Conservation (phyloP, 2,888 invertebrate species). For the Cistogaster globosa region DNA sequence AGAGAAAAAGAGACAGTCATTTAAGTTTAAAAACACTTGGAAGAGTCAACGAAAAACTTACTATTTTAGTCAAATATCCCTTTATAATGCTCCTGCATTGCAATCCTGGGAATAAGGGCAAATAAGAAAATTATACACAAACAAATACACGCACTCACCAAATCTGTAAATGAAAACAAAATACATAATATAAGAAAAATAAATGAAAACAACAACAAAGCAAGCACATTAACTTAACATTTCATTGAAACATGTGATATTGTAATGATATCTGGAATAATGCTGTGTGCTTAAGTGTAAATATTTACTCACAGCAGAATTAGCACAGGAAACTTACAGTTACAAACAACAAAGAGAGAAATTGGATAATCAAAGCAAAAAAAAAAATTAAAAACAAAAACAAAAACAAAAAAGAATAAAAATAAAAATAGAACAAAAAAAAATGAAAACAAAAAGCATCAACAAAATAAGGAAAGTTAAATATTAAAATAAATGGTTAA, state of each 20-base stretch:
- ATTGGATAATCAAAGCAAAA: conserved; percentile 39
- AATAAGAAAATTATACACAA: conserved; percentile 6
- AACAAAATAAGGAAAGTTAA: conserved; percentile 28
- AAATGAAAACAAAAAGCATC: conserved; percentile 18
- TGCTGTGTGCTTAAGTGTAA: neutral
- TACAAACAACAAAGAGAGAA: conserved; percentile 13
- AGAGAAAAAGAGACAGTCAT: neutral
- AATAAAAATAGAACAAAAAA: conserved; percentile 12
- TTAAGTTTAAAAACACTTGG: neutral
- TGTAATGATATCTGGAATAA: conserved; percentile 64
- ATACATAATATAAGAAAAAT: conserved; percentile 3
- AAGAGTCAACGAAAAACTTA: neutral
- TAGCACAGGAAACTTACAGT: conserved; percentile 41
- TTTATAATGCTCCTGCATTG: conserved; percentile 72
- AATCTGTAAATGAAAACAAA: conserved; percentile 35
- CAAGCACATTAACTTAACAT: conserved; percentile 64
- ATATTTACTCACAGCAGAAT: conserved; percentile 23
- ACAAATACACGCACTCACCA: conserved; percentile 17
- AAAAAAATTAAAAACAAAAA: no score
- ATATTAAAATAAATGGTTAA: conserved; percentile 57
- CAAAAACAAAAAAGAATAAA: neutral
- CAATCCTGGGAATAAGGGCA: conserved; percentile 74
- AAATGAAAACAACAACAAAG: conserved; percentile 11
- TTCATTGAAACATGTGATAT: conserved; percentile 69
- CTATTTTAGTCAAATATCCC: conserved; percentile 52